These are phyloP conservation scores for Acanthococcus lagerstroemiae DNA, from an alignment of 2,888 invertebrate genomes.

Conservation along the genomic window DNA sequence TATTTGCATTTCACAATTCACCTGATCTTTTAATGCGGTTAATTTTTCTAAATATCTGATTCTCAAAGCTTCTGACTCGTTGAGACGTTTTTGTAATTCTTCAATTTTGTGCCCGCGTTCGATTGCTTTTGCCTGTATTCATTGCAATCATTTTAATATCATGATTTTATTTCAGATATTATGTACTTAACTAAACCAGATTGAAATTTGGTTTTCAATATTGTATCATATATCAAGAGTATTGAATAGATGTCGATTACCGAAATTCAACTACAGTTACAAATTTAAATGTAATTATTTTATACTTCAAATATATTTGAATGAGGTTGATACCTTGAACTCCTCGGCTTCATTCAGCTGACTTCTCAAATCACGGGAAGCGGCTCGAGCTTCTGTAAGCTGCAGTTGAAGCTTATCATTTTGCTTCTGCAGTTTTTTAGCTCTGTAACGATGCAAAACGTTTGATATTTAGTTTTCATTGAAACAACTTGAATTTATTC, in stretches of 20 bases:
- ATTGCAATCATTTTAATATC: constrained; percentile 20
- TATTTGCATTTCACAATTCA: too few species aligned
- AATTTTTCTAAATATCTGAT: constrained; percentile 64
- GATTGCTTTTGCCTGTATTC: constrained; percentile 61
- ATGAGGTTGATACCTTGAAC: constrained; percentile 70
- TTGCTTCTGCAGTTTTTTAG: constrained; percentile 72
- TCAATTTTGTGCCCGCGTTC: constrained; percentile 75
- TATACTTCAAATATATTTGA: too few species aligned
- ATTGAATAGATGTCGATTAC: too few species aligned
- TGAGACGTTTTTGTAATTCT: constrained; percentile 67
- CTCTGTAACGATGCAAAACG: constrained; percentile 42
- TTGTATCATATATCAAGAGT: too few species aligned
- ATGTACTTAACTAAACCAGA: too few species aligned
- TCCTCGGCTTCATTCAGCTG: constrained; percentile 77
- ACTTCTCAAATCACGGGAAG: constrained; percentile 71
- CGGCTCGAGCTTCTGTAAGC: constrained; percentile 68
- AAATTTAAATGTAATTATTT: too few species aligned
- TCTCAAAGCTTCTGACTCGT: constrained; percentile 68
- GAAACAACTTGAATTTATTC: too few species aligned
- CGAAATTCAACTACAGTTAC: too few species aligned
- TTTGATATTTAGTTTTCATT: too few species aligned
- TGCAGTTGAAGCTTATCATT: constrained; percentile 71
- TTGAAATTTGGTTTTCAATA: too few species aligned
- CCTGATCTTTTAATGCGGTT: constrained; percentile 59
- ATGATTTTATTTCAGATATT: constrained; percentile 21